A percentile compares a stretch with the other conserved stretches of the same genome.
Evolutionary conservation across 1,140 invertebrate species (phyloP).

Genomic region (Aphaenogaster ashmeadi): DNA sequence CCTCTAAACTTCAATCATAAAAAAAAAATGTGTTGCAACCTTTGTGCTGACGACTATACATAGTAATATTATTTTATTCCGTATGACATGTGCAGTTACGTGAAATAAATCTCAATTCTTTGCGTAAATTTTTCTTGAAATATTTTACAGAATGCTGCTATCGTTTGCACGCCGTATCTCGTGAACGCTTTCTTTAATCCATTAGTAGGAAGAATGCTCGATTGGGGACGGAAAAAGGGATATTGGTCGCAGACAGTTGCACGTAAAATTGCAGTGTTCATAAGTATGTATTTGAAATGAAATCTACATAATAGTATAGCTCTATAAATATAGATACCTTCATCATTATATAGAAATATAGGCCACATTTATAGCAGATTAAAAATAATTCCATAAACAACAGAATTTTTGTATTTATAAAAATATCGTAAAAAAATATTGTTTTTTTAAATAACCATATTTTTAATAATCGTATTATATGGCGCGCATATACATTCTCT

Average conservation of each 20-base stretch:
- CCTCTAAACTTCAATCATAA: no score
- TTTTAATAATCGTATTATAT: neutral
- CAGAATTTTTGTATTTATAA: neutral
- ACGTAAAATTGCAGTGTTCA: constrained; percentile 90
- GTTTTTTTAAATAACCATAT: neutral
- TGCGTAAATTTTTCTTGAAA: constrained; percentile 16
- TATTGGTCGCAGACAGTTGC: constrained; percentile 90
- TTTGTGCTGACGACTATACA: no score
- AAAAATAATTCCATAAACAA: neutral
- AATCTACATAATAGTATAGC: constrained; percentile 15
- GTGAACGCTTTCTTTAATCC: constrained; percentile 91
- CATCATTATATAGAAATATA: neutral
- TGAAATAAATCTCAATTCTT: neutral
- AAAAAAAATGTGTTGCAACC: no score
- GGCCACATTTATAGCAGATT: neutral
- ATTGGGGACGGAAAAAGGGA: constrained; percentile 88
- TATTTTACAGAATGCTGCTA: constrained; percentile 89
- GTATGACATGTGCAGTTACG: neutral
- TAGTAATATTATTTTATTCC: constrained; percentile 25
- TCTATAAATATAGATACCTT: neutral
- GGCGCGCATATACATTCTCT: neutral
- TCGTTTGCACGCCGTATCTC: constrained; percentile 91
- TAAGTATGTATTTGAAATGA: constrained; percentile 86
- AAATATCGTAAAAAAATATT: neutral
- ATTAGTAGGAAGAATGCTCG: constrained; percentile 89